Evolutionary conservation across 2,113 vertebrate species (phyloP), one percentile per base, ranked within the genome.

Genomic region (Eurystomus gularis): DNA sequence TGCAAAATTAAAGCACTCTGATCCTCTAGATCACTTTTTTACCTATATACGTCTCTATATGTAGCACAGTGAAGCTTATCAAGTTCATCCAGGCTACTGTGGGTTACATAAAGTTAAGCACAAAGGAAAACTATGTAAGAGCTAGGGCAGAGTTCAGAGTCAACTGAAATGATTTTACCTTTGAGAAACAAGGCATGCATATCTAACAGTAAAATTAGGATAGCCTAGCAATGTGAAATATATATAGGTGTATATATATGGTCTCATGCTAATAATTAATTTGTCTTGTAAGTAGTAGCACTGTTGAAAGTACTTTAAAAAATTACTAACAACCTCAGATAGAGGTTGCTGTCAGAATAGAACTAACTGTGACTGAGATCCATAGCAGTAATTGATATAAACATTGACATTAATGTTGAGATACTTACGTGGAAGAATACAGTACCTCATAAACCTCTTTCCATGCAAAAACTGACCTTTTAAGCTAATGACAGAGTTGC

Each of bases 401-500:
- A 93, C 86, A 96, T 78, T 88, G 83, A 88, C 90, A 90, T 93
- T 96, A 94, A 95, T 81, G 88, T 49, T 76, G 76, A 93, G 86
- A 92, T 88, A 95, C 61, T 92, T 82, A 81, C 44, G 75, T 29
- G 51, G 72, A 93, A 88, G 76, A 79, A 93, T 86, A 95, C 76
- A 84, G 68, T 72, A 90, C 72, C 88, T 94, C 88, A 86, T 92
- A 94, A 96, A 96, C 90, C 88, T 84, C 86, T 88, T 92, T 87
- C 88, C 71, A 93, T 94, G 92, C 82, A 93, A 95, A 94, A 96
- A 23, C 28, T 96, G 96, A 95, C 94, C 90, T 96, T 96, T 96
- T 64, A 84, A 82, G 57, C 44, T 95, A 92, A 93, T 75, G 60
- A 82, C 51, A 76, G 66, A 15, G 26, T n/a, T 75, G 46, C 44